Conservation (phyloP, 2,888 invertebrate genomes). For the Macrophya annulata region DNA sequence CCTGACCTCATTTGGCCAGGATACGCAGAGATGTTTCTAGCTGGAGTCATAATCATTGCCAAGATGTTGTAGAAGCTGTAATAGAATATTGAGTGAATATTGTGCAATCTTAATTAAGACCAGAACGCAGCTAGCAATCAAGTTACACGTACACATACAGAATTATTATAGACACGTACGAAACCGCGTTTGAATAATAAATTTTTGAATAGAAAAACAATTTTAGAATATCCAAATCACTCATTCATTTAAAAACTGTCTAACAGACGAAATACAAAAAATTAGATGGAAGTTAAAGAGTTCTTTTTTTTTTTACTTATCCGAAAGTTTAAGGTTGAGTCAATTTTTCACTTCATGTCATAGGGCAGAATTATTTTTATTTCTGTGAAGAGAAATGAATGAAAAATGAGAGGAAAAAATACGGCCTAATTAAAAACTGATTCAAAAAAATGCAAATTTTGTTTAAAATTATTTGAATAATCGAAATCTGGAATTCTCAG, state of each 20-base stretch:
- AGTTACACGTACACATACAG: background rate
- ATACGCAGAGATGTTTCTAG: background rate
- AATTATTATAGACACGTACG: background rate
- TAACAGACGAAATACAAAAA: background rate
- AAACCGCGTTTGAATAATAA: background rate
- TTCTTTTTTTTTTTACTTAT: background rate
- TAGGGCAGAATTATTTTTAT: background rate
- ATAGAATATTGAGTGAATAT: constrained; percentile 43
- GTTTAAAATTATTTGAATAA: background rate
- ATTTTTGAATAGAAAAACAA: background rate
- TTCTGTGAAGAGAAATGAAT: background rate
- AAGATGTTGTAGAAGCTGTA: constrained; percentile 4
- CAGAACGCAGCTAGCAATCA: background rate
- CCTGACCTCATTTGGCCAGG: constrained; percentile 13
- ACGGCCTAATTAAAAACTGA: background rate
- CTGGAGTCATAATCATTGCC: background rate
- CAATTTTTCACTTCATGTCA: background rate
- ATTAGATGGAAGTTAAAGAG: background rate
- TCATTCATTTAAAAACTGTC: background rate
- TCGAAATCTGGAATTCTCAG: background rate
- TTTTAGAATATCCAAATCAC: background rate
- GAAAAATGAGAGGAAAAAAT: background rate
- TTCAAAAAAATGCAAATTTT: background rate
- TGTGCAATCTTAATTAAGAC: constrained; percentile 38
- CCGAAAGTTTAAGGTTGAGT: background rate